Base-by-base conservation (phyloP, 2,113 vertebrate genomes). In the Pangasianodon hypophthalmus region DNA sequence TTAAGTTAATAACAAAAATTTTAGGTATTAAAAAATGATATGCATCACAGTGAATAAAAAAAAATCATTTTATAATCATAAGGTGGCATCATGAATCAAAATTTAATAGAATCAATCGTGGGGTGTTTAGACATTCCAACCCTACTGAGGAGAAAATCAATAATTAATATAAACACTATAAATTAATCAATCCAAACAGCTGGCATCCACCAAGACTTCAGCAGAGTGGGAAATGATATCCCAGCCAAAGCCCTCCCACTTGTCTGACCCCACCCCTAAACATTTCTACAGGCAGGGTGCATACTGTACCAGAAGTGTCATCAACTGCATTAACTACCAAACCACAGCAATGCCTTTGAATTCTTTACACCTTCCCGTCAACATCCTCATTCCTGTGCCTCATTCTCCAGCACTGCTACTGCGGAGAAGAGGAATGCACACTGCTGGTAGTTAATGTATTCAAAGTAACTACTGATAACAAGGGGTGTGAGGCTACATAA, bases 261-360 rank as follows among this genome's bases (percentile, higher is more conserved):
- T 92, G 88, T 81, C 41, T 50, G 32, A 84, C 19, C 46, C 46
- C 46, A 80, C 69, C 58, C 71, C 50, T 86, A 91, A 90, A 93
- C 14, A 80, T 92, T 94, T 94, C 90, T 91, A 91, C 92, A 94
- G 94, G 93, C 93, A 92, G 62, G 48, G 93, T 91, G 92, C 95
- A 95, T 95, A 37, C 37, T 37, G 37, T 37, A 95, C 95, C 94
- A 95, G 93, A 95, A 94, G 92, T 94, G 94, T 94, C 93, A 94
- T 95, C 94, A 91, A 93, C 93, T 94, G 93, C 85, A 92, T 90
- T 95, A 94, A 92, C 92, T 92, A 29, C 90, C 89, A 92, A 88
- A 94, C 92, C 94, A 93, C 93, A 94, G 93, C 67, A 85, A 62
- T 50, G 69, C 80, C 52, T 60, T 71, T 89, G 67, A 89, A 62